A percentile compares a stretch with the other conserved stretches of the same genome.
phyloP scores from a whole-genome alignment of 2,113 vertebrate genomes.

The Mandrillus leucophaeus region DNA sequence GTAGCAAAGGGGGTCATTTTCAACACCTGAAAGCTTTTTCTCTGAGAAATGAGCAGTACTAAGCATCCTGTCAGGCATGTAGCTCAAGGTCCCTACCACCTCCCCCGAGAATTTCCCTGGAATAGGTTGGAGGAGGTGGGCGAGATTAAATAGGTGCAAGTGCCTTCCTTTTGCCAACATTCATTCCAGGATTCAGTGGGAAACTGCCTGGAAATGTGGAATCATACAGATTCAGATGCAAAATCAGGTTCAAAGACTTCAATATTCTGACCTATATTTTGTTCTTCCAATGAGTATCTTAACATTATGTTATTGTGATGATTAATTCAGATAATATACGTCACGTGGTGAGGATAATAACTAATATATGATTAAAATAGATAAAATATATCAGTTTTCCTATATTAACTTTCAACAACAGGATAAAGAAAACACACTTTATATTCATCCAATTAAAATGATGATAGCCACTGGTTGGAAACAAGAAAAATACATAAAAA shows the following conservation, averaged over 20 bases:
- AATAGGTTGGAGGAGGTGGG: accelerated
- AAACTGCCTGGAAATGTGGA: background rate
- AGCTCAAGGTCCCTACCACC: background rate
- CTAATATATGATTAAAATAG: background rate
- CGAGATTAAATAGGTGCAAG: background rate
- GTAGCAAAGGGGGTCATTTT: background rate
- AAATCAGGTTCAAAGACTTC: background rate
- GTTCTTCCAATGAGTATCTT: background rate
- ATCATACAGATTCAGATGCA: background rate
- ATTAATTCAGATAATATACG: background rate
- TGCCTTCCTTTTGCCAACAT: background rate
- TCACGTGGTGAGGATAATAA: background rate
- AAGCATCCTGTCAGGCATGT: background rate
- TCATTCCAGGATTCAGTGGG: background rate
- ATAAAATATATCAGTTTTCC: background rate
- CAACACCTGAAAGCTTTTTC: background rate
- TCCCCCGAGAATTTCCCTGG: background rate
- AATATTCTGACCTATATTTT: background rate
- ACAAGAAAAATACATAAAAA: background rate
- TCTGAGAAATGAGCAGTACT: background rate
- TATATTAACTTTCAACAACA: background rate
- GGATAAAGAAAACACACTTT: background rate
- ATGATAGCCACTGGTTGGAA: background rate
- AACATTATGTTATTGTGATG: background rate
- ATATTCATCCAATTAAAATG: constrained; percentile 12